Evolutionary conservation across 2,888 invertebrate species (phyloP).

Genomic region (Abrostola tripartita): DNA sequence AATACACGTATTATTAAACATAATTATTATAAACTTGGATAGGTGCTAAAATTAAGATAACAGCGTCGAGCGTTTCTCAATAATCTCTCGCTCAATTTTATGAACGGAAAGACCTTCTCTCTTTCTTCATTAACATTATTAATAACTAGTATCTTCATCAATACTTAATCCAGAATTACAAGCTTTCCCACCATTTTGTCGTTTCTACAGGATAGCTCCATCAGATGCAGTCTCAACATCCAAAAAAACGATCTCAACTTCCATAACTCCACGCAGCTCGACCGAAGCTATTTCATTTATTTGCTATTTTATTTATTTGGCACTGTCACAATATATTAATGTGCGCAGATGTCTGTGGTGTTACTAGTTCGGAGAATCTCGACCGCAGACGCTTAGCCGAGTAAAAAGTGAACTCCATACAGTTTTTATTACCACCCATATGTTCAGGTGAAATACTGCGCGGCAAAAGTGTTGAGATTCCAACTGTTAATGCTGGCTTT

Average conservation of each 20-base stretch:
- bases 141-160: too few species aligned
- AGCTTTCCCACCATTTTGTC: too few species aligned
- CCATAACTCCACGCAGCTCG: background rate
- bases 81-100: too few species aligned
- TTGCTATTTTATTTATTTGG: slow-evolving; percentile 27
- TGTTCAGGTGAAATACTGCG: slow-evolving; percentile 38
- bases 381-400: slow-evolving; percentile 16
- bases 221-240: too few species aligned
- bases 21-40: too few species aligned
- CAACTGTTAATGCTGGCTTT: slow-evolving; percentile 14
- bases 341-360: slow-evolving; percentile 53
- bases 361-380: slow-evolving; percentile 40
- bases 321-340: slow-evolving; percentile 53
- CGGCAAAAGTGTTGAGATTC: slow-evolving; percentile 33
- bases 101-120: too few species aligned
- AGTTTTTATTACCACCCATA: slow-evolving; percentile 37
- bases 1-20: background rate
- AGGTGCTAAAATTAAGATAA: too few species aligned
- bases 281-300: slow-evolving; percentile 24
- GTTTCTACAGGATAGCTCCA: too few species aligned
- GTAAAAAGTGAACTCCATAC: slow-evolving; percentile 31
- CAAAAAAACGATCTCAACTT: too few species aligned
- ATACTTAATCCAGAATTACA: too few species aligned
- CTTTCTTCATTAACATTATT: too few species aligned
- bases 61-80: too few species aligned